Evolutionary conservation across 2,797 vertebrate species (phyloP).

Genomic region (Oreochromis mossambicus): DNA sequence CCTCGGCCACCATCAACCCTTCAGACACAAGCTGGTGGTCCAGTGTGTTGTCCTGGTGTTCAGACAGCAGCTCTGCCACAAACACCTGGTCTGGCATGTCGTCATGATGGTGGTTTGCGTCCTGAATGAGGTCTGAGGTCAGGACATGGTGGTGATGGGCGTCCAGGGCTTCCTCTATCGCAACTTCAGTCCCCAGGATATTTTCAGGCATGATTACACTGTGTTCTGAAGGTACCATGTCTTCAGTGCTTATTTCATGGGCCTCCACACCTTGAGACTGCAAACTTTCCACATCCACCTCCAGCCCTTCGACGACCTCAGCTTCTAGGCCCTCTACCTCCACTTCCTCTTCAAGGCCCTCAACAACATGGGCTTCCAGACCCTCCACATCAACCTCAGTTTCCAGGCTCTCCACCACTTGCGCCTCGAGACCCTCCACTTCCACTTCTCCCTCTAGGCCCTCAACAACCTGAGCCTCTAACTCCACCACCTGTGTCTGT

Average conservation of each 20-base stretch:
- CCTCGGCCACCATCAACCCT: constrained; percentile 90
- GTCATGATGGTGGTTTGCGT: constrained; percentile 76
- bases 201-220: constrained; percentile 93
- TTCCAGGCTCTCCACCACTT: constrained; percentile 71
- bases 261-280: constrained; percentile 82
- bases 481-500: constrained; percentile 69
- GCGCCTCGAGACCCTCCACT: constrained; percentile 67
- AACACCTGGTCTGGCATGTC: constrained; percentile 92
- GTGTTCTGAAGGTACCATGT: constrained; percentile 85
- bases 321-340: constrained; percentile 70
- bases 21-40: constrained; percentile 94
- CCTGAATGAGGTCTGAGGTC: constrained; percentile 87
- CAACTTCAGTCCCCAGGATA: constrained; percentile 90
- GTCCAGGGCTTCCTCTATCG: constrained; percentile 90
- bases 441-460: constrained; percentile 69
- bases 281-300: constrained; percentile 71
- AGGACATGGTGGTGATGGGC: constrained; percentile 85
- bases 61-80: constrained; percentile 92
- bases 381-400: constrained; percentile 68
- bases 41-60: constrained; percentile 84
- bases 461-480: constrained; percentile 70
- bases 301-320: constrained; percentile 68
- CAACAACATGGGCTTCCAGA: constrained; percentile 70
- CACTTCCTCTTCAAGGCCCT: constrained; percentile 74
- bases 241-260: constrained; percentile 89